These are phyloP conservation scores for Drosophila eugracilis DNA, from an alignment of 1,140 invertebrate species.

Conservation along the genomic window DNA sequence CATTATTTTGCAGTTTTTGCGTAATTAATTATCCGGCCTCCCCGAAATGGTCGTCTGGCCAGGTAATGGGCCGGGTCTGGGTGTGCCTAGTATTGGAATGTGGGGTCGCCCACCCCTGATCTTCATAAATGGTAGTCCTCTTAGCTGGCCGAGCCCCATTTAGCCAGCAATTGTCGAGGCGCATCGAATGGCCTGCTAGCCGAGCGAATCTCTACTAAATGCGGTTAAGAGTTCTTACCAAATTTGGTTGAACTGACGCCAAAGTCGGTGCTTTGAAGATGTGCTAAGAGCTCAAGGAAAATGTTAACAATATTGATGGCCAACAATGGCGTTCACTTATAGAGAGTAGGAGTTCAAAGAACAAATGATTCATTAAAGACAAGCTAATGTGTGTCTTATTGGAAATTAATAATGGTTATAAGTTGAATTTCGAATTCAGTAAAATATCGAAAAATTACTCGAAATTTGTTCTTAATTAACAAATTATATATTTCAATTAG, in stretches of 20 bases:
- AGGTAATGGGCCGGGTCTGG: conserved; percentile 29
- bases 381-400: no score
- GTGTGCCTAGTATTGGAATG: conserved; percentile 39
- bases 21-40: conserved; percentile 57
- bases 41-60: conserved; percentile 49
- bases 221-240: conserved; percentile 34
- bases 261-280: conserved; percentile 27
- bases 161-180: conserved; percentile 18
- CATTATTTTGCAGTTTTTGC: conserved; percentile 68
- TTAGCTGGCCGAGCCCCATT: conserved; percentile 15
- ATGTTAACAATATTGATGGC: conserved; percentile 1
- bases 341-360: conserved; percentile 25
- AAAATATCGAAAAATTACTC: background rate
- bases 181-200: conserved; percentile 31
- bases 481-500: background rate
- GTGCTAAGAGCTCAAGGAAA: conserved; percentile 4
- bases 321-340: conserved; percentile 1
- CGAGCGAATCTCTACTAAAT: conserved; percentile 16
- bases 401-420: no score
- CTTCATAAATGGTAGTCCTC: conserved; percentile 20
- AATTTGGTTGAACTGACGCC: conserved; percentile 35
- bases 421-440: no score
- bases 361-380: background rate
- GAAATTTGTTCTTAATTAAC: background rate
- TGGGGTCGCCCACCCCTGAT: conserved; percentile 34